A percentile compares a stretch with the other conserved stretches of the same genome.
phyloP scores from a whole-genome alignment of 2,888 invertebrate species.

The Anorthoa munda region DNA sequence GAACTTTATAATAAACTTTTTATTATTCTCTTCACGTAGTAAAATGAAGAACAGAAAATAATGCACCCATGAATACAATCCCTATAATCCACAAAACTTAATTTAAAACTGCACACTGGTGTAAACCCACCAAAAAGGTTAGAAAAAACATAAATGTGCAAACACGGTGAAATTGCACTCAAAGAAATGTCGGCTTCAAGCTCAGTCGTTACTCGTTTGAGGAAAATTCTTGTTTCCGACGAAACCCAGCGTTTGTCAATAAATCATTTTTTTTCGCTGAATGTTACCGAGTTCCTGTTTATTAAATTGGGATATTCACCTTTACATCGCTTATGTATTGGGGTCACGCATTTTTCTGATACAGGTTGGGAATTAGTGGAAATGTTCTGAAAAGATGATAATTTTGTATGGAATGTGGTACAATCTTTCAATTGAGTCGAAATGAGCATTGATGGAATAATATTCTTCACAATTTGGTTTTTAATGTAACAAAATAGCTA shows the following conservation, averaged over 20 bases:
- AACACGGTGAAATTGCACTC: slow-evolving; percentile 44
- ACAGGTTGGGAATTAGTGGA: neutral
- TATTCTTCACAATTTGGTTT: neutral
- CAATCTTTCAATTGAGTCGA: neutral
- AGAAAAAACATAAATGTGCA: slow-evolving; percentile 28
- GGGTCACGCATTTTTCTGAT: slow-evolving; percentile 3
- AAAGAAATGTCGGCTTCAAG: slow-evolving; percentile 25
- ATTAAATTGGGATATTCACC: slow-evolving; percentile 46
- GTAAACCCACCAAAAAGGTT: slow-evolving; percentile 27
- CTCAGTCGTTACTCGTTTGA: slow-evolving; percentile 41
- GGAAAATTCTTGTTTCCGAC: slow-evolving; percentile 42
- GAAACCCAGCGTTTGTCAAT: slow-evolving; percentile 35
- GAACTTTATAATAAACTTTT: slow-evolving; percentile 10
- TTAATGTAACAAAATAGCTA: neutral
- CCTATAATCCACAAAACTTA: slow-evolving; percentile 24
- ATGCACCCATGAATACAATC: slow-evolving; percentile 9
- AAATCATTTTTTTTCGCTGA: slow-evolving; percentile 42
- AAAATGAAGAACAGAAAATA: slow-evolving; percentile 21
- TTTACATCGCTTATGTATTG: slow-evolving; percentile 3
- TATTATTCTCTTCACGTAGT: slow-evolving; percentile 11
- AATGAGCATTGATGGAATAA: neutral
- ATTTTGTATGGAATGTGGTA: slow-evolving; percentile 8
- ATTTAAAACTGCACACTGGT: slow-evolving; percentile 38
- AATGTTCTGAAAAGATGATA: slow-evolving; percentile 4
- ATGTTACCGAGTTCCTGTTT: slow-evolving; percentile 17